Percentiles rank a stretch among this genome's conserved stretches.
Evolutionary conservation across 1,140 invertebrate species (phyloP).

Genomic region (Anagrus nilaparvatae): DNA sequence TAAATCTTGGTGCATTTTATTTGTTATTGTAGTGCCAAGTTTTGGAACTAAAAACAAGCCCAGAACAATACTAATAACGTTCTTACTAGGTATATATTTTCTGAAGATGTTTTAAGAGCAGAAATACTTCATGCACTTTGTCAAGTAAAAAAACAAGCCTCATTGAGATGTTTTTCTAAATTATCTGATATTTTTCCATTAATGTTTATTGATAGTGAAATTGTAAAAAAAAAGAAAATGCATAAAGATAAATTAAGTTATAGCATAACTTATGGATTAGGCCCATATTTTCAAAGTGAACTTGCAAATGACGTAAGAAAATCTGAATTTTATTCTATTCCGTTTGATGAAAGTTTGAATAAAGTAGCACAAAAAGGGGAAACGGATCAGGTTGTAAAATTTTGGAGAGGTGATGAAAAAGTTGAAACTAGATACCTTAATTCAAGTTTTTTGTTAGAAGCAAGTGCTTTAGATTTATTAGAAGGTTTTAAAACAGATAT

Average conservation of each 20-base stretch:
- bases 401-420: conserved; percentile 10
- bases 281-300: conserved; percentile 17
- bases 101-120: too few species aligned
- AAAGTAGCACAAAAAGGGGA: conserved; percentile 16
- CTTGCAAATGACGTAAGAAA: conserved; percentile 7
- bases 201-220: too few species aligned
- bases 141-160: too few species aligned
- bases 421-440: conserved; percentile 12
- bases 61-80: too few species aligned
- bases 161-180: too few species aligned
- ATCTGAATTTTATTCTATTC: conserved; percentile 10
- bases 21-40: too few species aligned
- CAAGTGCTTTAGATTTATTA: conserved; percentile 12
- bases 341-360: conserved; percentile 20
- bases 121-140: too few species aligned
- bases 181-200: too few species aligned
- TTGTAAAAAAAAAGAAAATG: conserved; percentile 18
- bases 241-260: conserved; percentile 19
- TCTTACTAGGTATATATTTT: too few species aligned
- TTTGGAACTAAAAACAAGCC: too few species aligned
- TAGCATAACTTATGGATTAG: conserved; percentile 12
- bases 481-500: conserved; percentile 15
- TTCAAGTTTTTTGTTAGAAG: conserved; percentile 14
- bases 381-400: conserved; percentile 16
- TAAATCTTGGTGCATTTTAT: too few species aligned